Evolutionary conservation across 2,888 invertebrate species (phyloP).

Genomic region (Leptinotarsa haldemani): DNA sequence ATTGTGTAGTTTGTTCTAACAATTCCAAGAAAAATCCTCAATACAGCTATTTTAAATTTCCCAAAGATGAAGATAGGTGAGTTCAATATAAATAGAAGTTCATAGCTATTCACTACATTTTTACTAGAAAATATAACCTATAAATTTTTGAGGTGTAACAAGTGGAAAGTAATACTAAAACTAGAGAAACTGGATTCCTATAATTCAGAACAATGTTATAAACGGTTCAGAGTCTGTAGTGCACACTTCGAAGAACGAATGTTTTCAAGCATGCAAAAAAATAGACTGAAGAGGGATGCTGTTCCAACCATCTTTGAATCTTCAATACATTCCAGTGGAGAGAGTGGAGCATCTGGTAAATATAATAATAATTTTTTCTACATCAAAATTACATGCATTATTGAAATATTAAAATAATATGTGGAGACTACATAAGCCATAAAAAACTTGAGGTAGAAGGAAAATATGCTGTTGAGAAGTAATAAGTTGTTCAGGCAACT

Average conservation of each 20-base stretch:
- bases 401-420: too few species aligned
- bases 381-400: too few species aligned
- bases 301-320: background rate
- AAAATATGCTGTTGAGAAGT: too few species aligned
- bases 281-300: background rate
- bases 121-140: background rate
- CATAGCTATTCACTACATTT: background rate
- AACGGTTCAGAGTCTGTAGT: conserved; percentile 2
- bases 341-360: background rate
- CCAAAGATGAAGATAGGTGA: background rate
- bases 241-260: background rate
- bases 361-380: background rate
- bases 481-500: too few species aligned
- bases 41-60: conserved; percentile 1
- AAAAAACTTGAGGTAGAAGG: too few species aligned
- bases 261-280: background rate
- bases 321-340: background rate
- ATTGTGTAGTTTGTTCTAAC: background rate
- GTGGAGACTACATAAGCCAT: too few species aligned
- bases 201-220: background rate
- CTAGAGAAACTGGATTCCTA: background rate
- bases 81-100: background rate
- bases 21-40: background rate
- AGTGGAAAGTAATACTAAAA: background rate
- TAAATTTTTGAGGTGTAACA: background rate